Evolutionary conservation across 2,888 invertebrate species (phyloP), one percentile per base, ranked within the genome.

Genomic region (Heteromyza rotundicornis): DNA sequence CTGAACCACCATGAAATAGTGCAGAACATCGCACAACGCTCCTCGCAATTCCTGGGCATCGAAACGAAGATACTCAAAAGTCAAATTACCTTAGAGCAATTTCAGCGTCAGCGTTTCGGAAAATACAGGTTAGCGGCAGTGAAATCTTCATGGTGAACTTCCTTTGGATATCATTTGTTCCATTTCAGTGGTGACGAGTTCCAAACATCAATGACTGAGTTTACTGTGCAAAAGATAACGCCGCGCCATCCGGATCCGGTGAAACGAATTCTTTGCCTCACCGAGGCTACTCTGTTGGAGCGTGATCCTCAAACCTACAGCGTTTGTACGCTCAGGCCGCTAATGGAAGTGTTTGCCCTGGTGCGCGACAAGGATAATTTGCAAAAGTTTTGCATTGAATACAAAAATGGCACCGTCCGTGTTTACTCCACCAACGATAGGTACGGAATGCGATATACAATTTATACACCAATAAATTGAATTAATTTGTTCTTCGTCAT

Each of bases 231-330:
- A 80, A 99, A 99, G 85, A 88, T 92, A 71, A 92, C 92, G 17
- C 86, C 88, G 1, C 87, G 95, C 23, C 92, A 94, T 80, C 88
- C 89, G 75, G 96, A 96, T 74, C 91, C 94, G 0, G 91, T 95
- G 72, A 87, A 94, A 66, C 88, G 98, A 60, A 92, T 95, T 0
- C 86, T 99, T 27, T 98, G 98, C 79, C 87, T 99, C 19, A 95
- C 96, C 0, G 98, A 99, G 83, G 92, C 93, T 0, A 98, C 98
- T 80, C 86, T 99, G 56, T 85, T 99, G 55, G 99, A 99, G 84
- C 87, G 99, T 69, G 99, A 99, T 85, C 96, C 96, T 1, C 95
- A 94, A 80, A 97, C 98, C 1, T 99, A 99, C 81, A 93, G 92
- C 71, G 92, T 96, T 57, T 91, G 96, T 69, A 97, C 97, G 19